Conservation (phyloP, 2,113 vertebrate species). For the Oxygymnocypris stewartii region DNA sequence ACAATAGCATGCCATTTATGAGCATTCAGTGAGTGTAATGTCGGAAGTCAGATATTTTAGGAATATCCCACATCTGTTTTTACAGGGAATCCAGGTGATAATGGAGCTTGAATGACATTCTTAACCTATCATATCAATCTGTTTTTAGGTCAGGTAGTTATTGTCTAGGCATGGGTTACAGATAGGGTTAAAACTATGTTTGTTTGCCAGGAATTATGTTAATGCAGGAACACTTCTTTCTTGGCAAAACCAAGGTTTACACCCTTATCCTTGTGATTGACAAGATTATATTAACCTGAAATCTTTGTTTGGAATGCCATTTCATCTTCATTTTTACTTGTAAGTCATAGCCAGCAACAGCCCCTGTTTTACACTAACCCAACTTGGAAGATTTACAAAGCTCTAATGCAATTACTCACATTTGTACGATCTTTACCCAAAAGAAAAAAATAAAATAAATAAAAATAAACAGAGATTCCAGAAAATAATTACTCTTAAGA, state of each 20-base stretch:
- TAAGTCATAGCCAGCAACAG: neutral
- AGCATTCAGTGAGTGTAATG: neutral
- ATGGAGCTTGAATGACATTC: neutral
- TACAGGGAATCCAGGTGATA: neutral
- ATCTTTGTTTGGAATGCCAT: neutral
- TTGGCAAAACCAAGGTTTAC: neutral
- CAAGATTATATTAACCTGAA: neutral
- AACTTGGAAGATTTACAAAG: conserved; percentile 4
- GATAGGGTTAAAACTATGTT: neutral
- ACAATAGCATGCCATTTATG: neutral
- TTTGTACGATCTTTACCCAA: neutral
- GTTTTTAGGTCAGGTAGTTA: neutral
- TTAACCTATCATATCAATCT: neutral
- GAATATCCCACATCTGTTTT: neutral
- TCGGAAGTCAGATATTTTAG: neutral
- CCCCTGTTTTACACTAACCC: neutral
- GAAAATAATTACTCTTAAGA: neutral
- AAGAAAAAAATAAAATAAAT: conserved; percentile 18
- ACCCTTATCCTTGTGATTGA: neutral
- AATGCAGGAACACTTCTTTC: neutral
- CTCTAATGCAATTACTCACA: neutral
- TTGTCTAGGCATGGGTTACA: neutral
- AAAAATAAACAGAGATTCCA: neutral
- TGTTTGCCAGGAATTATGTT: neutral
- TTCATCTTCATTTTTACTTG: neutral